Conservation (phyloP, 1,140 invertebrate species). For the Pemphigus obesinymphae region DNA sequence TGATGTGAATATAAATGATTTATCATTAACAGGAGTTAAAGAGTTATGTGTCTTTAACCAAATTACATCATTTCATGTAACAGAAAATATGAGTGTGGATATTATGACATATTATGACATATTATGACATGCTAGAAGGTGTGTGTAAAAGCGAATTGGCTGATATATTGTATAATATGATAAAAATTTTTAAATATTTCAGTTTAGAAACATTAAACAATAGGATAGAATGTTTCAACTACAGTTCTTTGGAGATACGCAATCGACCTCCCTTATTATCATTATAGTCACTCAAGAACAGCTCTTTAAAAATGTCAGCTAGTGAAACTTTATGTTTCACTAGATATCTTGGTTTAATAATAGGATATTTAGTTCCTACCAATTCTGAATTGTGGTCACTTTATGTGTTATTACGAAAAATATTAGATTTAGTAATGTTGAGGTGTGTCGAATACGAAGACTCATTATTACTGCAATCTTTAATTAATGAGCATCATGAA, state of each 20-base stretch:
- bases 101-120: no score
- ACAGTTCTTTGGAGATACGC: neutral
- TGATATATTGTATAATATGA: neutral
- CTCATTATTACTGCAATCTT: neutral
- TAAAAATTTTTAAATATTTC: no score
- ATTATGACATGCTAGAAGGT: slow-evolving; percentile 15
- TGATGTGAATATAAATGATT: neutral
- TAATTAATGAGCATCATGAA: neutral
- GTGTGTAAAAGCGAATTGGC: neutral
- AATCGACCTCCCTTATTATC: no score
- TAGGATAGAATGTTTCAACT: neutral
- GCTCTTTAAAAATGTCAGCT: slow-evolving; percentile 4
- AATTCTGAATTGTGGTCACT: neutral
- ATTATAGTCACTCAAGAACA: neutral
- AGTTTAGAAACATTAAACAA: neutral
- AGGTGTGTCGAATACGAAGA: neutral
- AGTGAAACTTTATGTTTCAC: neutral
- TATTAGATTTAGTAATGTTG: neutral
- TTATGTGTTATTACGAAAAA: neutral
- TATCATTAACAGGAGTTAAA: neutral
- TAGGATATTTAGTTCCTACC: neutral
- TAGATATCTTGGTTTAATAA: neutral
- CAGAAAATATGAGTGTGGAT: neutral
- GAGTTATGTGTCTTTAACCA: neutral
- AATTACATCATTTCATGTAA: neutral